A percentile compares a stretch with the other conserved stretches of the same genome.
phyloP scores from a whole-genome alignment of 1,140 invertebrate species.

The Aleiodes sp. region DNA sequence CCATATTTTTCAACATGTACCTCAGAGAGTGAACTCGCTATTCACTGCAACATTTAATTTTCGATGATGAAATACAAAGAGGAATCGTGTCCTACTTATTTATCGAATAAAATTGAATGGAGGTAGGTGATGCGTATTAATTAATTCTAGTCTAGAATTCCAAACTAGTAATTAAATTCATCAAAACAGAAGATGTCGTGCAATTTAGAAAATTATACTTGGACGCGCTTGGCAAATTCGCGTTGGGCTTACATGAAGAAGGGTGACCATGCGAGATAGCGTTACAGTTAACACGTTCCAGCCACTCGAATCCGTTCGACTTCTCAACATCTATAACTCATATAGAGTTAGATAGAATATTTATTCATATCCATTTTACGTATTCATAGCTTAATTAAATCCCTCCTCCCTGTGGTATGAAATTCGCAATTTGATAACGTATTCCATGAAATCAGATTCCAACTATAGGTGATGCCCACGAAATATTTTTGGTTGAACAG shows the following conservation, averaged over 20 bases:
- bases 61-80: not conserved
- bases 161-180: conserved; percentile 20
- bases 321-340: not conserved
- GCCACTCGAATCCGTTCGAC: conserved; percentile 8
- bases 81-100: not conserved
- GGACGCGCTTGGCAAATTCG: conserved; percentile 13
- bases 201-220: conserved; percentile 27
- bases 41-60: not conserved
- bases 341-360: too few relatives aligned
- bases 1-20: not conserved
- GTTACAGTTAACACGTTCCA: conserved; percentile 31
- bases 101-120: not conserved
- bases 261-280: conserved; percentile 14
- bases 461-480: too few relatives aligned
- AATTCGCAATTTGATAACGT: too few relatives aligned
- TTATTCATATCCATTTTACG: too few relatives aligned
- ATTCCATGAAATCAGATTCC: too few relatives aligned
- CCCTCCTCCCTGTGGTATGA: too few relatives aligned
- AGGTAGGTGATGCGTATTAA: not conserved
- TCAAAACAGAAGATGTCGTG: conserved; percentile 1
- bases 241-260: conserved; percentile 6
- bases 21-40: not conserved
- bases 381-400: too few relatives aligned
- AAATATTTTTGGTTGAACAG: too few relatives aligned
- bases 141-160: not conserved